Evolutionary conservation across 1,140 invertebrate genomes (phyloP).

Genomic region (Pseudobourletiella spinata): DNA sequence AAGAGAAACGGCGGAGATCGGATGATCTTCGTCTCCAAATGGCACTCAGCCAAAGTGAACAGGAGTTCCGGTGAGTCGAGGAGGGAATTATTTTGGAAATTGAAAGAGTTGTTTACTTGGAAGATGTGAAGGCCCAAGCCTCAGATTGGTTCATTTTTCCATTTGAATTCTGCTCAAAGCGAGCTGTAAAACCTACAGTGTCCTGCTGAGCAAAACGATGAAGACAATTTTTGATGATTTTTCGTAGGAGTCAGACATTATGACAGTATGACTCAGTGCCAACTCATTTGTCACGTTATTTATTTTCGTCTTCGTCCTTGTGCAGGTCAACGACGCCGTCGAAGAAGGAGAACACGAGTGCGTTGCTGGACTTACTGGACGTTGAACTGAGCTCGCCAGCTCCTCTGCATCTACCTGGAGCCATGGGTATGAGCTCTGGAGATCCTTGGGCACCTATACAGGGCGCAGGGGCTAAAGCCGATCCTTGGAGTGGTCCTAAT

Average conservation of each 20-base stretch:
- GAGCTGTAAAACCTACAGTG: no score
- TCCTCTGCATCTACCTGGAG: constrained; percentile 35
- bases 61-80: constrained; percentile 56
- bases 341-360: constrained; percentile 48
- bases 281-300: no score
- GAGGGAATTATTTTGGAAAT: no score
- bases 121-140: no score
- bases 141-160: no score
- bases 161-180: no score
- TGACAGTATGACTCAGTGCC: no score
- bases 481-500: constrained; percentile 33
- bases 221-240: neutral
- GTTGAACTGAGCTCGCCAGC: constrained; percentile 53
- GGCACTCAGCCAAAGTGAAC: constrained; percentile 84
- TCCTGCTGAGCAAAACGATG: neutral
- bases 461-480: constrained; percentile 20
- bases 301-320: no score
- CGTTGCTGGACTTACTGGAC: constrained; percentile 66
- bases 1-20: constrained; percentile 80
- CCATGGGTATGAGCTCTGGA: no score
- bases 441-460: constrained; percentile 52
- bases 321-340: constrained; percentile 34
- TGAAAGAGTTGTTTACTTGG: no score
- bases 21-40: constrained; percentile 91
- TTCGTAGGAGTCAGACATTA: no score